Evolutionary conservation across 2,113 vertebrate species (phyloP).

Genomic region (Holacanthus passer): DNA sequence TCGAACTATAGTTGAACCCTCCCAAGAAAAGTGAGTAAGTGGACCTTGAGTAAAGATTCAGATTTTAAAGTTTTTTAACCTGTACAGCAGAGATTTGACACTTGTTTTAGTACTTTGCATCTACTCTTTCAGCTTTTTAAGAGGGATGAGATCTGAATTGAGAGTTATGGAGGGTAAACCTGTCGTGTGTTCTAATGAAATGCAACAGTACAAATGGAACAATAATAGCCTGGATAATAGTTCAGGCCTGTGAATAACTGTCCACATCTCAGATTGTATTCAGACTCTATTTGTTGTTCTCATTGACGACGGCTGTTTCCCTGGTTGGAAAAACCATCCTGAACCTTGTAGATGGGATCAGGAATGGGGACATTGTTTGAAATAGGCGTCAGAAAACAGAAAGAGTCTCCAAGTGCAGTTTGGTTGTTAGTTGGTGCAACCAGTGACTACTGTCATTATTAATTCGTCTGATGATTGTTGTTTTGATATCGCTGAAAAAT

Average conservation of each 20-base stretch:
- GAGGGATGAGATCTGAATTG: neutral
- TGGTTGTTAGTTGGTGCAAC: too few relatives aligned
- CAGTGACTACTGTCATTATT: too few relatives aligned
- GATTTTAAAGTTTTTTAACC: neutral
- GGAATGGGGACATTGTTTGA: neutral
- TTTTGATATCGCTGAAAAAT: neutral
- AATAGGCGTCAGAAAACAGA: neutral
- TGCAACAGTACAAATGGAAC: neutral
- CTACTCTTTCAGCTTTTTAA: neutral
- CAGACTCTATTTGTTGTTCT: too few relatives aligned
- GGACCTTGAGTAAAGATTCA: neutral
- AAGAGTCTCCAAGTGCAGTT: neutral
- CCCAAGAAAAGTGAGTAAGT: neutral
- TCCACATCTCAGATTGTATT: neutral
- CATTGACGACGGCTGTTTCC: neutral
- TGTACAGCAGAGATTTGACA: neutral
- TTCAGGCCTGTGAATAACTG: neutral
- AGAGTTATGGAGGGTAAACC: too few relatives aligned
- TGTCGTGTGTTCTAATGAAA: neutral
- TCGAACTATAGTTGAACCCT: neutral
- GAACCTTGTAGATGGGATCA: neutral
- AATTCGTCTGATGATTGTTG: too few relatives aligned
- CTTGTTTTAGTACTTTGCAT: neutral
- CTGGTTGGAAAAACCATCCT: neutral
- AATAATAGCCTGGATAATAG: neutral